These are phyloP conservation scores for Glaucidium brasilianum DNA, from an alignment of 2,113 vertebrate species.

Conservation along the genomic window DNA sequence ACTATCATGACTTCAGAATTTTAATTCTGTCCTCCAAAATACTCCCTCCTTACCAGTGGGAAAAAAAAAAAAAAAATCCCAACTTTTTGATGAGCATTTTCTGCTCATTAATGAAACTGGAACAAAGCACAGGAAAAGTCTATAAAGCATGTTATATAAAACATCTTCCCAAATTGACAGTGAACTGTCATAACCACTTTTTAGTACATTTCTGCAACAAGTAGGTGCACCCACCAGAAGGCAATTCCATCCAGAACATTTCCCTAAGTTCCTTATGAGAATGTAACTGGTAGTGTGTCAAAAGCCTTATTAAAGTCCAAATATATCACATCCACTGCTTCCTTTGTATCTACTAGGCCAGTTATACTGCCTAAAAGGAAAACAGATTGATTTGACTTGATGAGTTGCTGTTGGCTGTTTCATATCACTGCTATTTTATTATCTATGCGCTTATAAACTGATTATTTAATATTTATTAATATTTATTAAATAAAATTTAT, in stretches of 20 bases:
- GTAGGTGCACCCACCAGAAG: constrained; percentile 5
- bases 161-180: background rate
- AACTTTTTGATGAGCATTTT: background rate
- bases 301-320: constrained; percentile 6
- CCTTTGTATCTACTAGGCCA: background rate
- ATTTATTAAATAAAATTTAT: no score
- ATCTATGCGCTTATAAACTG: background rate
- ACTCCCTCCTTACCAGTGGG: background rate
- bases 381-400: background rate
- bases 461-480: background rate
- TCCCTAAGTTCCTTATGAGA: background rate
- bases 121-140: background rate
- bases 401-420: background rate
- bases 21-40: background rate
- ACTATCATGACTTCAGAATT: background rate
- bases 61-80: background rate
- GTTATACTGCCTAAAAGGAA: background rate
- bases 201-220: background rate
- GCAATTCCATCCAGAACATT: constrained; percentile 35
- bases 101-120: background rate
- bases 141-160: background rate
- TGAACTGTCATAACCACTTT: background rate
- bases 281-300: background rate
- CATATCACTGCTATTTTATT: background rate
- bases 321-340: background rate